phyloP scores from a whole-genome alignment of 1,140 invertebrate genomes.

The Onthophagus taurus region DNA sequence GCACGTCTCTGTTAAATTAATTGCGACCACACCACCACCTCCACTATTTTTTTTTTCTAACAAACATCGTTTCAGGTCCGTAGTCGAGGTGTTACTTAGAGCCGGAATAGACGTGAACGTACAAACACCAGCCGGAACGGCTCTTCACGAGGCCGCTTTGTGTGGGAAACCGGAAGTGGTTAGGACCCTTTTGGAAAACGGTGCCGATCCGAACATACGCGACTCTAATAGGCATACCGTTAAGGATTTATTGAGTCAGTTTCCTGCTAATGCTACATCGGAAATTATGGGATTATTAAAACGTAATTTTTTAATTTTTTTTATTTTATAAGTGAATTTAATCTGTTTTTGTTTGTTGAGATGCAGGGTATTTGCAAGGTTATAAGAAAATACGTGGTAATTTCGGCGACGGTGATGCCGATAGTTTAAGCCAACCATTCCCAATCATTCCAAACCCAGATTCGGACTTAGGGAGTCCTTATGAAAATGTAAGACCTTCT shows the following conservation, averaged over 20 bases:
- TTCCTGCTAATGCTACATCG: slow-evolving; percentile 80
- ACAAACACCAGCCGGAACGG: slow-evolving; percentile 77
- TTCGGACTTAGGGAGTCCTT: slow-evolving; percentile 51
- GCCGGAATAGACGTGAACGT: slow-evolving; percentile 86
- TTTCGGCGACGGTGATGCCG: slow-evolving; percentile 42
- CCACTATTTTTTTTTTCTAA: slow-evolving; percentile 5
- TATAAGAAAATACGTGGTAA: slow-evolving; percentile 17
- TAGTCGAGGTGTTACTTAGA: slow-evolving; percentile 72
- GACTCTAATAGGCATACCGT: slow-evolving; percentile 77
- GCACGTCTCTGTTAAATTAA: background rate
- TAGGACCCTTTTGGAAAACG: slow-evolving; percentile 66
- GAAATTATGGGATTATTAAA: slow-evolving; percentile 75
- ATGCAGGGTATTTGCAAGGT: background rate
- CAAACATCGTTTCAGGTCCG: slow-evolving; percentile 47
- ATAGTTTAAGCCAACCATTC: slow-evolving; percentile 47
- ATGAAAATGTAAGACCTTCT: slow-evolving; percentile 49
- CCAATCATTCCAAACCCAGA: slow-evolving; percentile 46
- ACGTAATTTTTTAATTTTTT: slow-evolving; percentile 50
- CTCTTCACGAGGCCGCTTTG: slow-evolving; percentile 89
- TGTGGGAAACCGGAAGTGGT: slow-evolving; percentile 91
- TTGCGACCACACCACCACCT: no score
- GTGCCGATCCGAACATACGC: slow-evolving; percentile 69
- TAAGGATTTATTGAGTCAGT: slow-evolving; percentile 75
- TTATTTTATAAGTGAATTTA: background rate
- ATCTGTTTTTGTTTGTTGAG: background rate